Evolutionary conservation across 2,113 vertebrate species (phyloP).

Genomic region (Semnornis frantzii): DNA sequence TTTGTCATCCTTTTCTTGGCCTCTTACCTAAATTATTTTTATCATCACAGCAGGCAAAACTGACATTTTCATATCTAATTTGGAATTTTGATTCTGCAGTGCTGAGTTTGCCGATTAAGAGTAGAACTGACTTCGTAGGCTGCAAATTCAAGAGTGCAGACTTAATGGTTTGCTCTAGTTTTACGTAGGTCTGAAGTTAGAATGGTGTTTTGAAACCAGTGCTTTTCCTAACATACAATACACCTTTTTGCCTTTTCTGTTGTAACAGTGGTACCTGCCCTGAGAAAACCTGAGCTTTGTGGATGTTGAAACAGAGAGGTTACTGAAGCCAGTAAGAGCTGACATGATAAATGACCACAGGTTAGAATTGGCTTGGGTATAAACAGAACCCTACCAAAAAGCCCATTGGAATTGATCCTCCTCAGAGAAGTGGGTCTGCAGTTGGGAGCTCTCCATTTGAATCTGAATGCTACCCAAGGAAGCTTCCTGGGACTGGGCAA

Average conservation of each 20-base stretch:
- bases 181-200: not conserved
- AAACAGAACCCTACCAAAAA: not conserved
- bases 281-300: not conserved
- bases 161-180: not conserved
- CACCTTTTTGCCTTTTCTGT: not conserved
- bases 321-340: not conserved
- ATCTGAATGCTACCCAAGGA: not conserved
- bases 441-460: not conserved
- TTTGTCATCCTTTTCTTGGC: not conserved
- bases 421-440: not conserved
- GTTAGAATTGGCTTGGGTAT: not conserved
- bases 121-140: not conserved
- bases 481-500: not conserved
- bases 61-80: not conserved
- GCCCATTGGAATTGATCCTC: not conserved
- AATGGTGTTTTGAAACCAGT: not conserved
- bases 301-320: not conserved
- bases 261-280: not conserved
- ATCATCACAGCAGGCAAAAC: not conserved
- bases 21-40: not conserved
- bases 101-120: not conserved
- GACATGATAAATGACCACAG: not conserved
- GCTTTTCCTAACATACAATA: not conserved
- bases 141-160: not conserved
- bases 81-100: not conserved